These are phyloP conservation scores for Zosterops hypoxanthus DNA, from an alignment of 2,113 vertebrate species.

Conservation along the genomic window DNA sequence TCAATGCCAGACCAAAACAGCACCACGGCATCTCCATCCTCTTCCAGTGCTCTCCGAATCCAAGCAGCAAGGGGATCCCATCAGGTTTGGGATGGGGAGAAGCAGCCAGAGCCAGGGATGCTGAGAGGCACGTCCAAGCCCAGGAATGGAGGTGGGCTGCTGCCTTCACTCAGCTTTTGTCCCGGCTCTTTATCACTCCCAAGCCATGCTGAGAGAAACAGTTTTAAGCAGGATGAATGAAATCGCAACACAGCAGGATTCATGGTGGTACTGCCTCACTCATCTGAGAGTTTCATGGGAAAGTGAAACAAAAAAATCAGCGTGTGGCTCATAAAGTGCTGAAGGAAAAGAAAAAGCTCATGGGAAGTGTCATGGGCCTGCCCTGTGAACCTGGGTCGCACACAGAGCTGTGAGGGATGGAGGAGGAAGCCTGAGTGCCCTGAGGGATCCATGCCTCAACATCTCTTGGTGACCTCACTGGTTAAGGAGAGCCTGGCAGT, in stretches of 20 bases:
- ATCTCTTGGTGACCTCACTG: background rate
- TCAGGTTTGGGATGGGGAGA: background rate
- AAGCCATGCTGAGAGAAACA: slow-evolving; percentile 6
- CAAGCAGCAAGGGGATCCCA: background rate
- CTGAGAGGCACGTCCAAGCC: rapidly evolving
- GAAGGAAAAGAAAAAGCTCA: background rate
- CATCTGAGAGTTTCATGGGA: background rate
- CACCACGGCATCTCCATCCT: rapidly evolving
- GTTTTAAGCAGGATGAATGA: slow-evolving; percentile 6
- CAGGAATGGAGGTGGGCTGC: background rate
- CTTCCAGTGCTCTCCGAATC: rapidly evolving
- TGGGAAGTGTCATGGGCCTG: background rate
- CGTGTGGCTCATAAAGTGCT: background rate
- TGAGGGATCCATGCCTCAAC: background rate
- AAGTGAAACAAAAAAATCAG: background rate
- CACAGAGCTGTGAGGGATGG: background rate
- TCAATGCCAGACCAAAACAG: background rate
- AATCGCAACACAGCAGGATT: background rate
- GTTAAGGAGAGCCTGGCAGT: background rate
- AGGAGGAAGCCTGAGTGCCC: background rate
- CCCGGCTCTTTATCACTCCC: background rate
- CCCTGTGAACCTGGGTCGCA: background rate
- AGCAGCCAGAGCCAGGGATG: background rate
- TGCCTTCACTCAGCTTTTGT: slow-evolving; percentile 27
- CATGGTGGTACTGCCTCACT: background rate